phyloP scores from a whole-genome alignment of 2,113 vertebrate genomes.

The Apus apus region DNA sequence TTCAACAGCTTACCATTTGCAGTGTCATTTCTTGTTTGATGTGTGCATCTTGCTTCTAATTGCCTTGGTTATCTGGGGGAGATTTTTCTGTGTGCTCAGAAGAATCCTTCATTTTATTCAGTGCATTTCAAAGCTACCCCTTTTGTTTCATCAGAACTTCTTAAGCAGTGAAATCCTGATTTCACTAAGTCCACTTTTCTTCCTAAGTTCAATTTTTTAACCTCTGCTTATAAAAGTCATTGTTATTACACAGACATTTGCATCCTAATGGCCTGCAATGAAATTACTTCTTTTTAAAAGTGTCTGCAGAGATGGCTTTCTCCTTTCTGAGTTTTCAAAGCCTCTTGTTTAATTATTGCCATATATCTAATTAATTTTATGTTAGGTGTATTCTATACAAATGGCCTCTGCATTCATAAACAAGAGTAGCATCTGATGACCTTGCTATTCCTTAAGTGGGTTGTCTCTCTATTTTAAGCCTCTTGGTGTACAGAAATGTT shows the following conservation, averaged over 20 bases:
- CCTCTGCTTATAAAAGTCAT: not conserved
- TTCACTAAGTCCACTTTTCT: not conserved
- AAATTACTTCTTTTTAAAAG: not conserved
- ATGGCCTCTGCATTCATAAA: not conserved
- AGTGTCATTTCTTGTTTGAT: not conserved
- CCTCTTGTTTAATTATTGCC: not conserved
- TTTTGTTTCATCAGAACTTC: not conserved
- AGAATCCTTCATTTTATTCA: not conserved
- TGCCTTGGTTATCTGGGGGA: not conserved
- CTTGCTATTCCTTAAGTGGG: not conserved
- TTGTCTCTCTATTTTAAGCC: not conserved
- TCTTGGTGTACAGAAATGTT: not conserved
- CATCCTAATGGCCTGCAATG: not conserved
- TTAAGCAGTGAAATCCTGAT: not conserved
- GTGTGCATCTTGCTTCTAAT: not conserved
- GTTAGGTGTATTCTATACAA: not conserved
- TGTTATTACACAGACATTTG: not conserved
- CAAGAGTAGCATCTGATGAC: not conserved
- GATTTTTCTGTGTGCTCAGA: not conserved
- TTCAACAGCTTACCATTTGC: not conserved
- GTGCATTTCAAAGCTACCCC: not conserved
- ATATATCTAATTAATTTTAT: not conserved
- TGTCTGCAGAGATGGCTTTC: not conserved
- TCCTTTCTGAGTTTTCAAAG: not conserved
- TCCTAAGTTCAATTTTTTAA: not conserved